phyloP scores from a whole-genome alignment of 2,113 vertebrate species.

The Zingel zingel region DNA sequence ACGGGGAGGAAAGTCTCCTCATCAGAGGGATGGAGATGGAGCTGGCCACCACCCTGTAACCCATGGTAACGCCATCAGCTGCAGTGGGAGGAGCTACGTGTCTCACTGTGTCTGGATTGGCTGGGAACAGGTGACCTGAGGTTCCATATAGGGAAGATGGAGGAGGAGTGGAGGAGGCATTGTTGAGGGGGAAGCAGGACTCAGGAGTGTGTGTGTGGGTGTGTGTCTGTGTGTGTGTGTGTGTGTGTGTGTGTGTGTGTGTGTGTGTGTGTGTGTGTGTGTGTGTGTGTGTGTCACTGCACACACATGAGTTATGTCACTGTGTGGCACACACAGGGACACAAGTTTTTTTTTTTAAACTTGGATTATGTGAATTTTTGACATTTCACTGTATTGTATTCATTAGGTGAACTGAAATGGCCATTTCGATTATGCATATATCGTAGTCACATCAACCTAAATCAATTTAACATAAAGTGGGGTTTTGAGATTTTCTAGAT shows the following conservation, averaged over 20 bases:
- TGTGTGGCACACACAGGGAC: neutral
- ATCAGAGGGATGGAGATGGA: slow-evolving; percentile 48
- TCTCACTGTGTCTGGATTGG: slow-evolving; percentile 74
- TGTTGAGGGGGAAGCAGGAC: slow-evolving; percentile 6
- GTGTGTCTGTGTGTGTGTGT: too few relatives aligned
- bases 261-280: neutral
- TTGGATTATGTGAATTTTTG: neutral
- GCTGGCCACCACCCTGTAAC: slow-evolving; percentile 82
- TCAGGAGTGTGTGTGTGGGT: neutral
- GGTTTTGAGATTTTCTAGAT: neutral
- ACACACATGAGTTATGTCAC: too few relatives aligned
- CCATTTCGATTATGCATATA: neutral
- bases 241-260: neutral
- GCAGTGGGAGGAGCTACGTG: slow-evolving; percentile 80
- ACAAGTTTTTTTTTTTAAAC: neutral
- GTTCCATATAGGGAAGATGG: slow-evolving; percentile 65
- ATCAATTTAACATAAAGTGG: neutral
- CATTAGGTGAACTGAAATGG: neutral
- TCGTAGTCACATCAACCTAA: neutral
- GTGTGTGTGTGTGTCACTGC: too few relatives aligned
- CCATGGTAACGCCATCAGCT: slow-evolving; percentile 78
- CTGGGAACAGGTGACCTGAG: slow-evolving; percentile 80
- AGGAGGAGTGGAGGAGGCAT: slow-evolving; percentile 43
- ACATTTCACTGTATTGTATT: neutral
- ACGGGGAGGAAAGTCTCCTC: slow-evolving; percentile 47